Percentiles rank a stretch among this genome's conserved stretches.
These are phyloP conservation scores for Syngnathus typhle DNA, from an alignment of 2,113 vertebrate species.

Conservation along the genomic window DNA sequence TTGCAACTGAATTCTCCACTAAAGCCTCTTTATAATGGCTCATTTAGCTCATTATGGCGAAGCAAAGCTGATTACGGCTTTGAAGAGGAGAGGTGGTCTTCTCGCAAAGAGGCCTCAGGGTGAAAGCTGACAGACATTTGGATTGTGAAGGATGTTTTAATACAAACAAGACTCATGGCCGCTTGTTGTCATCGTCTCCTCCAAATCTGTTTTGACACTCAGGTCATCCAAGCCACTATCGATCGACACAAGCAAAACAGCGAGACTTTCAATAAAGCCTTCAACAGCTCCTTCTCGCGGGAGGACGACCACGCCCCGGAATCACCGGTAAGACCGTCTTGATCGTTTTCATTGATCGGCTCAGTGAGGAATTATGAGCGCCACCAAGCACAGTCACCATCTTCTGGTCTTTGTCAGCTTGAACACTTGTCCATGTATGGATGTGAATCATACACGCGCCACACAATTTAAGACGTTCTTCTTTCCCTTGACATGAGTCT, in stretches of 20 bases:
- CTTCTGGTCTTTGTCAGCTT: constrained; percentile 39
- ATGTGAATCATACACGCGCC: constrained; percentile 23
- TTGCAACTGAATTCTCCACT: constrained; percentile 38
- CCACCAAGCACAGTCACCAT: constrained; percentile 15
- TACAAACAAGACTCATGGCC: background rate
- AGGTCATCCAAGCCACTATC: constrained; percentile 88
- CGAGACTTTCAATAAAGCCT: constrained; percentile 88
- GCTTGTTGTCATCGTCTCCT: background rate
- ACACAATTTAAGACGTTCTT: constrained; percentile 34
- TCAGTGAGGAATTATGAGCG: background rate
- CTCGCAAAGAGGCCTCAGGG: background rate
- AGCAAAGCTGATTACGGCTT: constrained; percentile 53
- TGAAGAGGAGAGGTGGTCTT: constrained; percentile 1
- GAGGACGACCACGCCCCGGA: constrained; percentile 84
- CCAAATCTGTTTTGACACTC: constrained; percentile 25
- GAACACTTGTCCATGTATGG: constrained; percentile 48
- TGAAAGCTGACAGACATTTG: background rate
- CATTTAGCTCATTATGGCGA: constrained; percentile 46
- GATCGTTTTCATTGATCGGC: constrained; percentile 17
- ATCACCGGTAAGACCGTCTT: constrained; percentile 70
- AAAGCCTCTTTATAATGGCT: constrained; percentile 46
- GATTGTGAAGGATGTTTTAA: background rate
- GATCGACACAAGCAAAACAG: constrained; percentile 95
- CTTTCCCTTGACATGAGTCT: constrained; percentile 29
- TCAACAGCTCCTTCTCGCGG: constrained; percentile 79